phyloP scores from a whole-genome alignment of 2,888 invertebrate species.

The Xiphydria camelus region DNA sequence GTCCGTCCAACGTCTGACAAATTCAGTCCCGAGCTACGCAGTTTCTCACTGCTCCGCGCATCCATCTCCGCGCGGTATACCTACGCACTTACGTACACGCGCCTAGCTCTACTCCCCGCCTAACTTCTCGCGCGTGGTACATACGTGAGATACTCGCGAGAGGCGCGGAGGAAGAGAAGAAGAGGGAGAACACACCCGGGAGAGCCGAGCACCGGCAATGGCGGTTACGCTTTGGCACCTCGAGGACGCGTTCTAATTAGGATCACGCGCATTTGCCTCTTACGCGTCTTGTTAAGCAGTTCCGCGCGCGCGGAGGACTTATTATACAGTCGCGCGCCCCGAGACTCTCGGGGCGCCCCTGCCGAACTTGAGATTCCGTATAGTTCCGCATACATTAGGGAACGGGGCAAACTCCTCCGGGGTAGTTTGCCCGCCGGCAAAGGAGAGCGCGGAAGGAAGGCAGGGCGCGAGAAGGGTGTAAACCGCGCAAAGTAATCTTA shows the following conservation, averaged over 20 bases:
- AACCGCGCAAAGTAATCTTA: slow-evolving; percentile 59
- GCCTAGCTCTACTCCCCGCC: no score
- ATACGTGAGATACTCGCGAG: no score
- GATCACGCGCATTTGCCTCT: slow-evolving; percentile 54
- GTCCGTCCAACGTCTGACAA: no score
- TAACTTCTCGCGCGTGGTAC: no score
- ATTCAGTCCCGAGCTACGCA: no score
- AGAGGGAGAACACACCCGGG: no score
- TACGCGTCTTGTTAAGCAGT: slow-evolving; percentile 20
- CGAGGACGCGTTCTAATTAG: slow-evolving; percentile 54
- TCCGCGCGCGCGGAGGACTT: slow-evolving; percentile 4
- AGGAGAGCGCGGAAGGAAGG: slow-evolving; percentile 26
- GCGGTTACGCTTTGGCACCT: slow-evolving; percentile 40
- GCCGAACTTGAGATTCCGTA: slow-evolving; percentile 53
- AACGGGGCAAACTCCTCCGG: slow-evolving; percentile 49
- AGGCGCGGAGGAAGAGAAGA: no score
- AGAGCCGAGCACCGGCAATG: no score
- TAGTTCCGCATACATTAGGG: slow-evolving; percentile 57
- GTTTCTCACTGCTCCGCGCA: no score
- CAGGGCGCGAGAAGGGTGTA: slow-evolving; percentile 44
- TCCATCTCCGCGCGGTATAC: no score
- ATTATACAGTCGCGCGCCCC: neutral
- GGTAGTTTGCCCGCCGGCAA: slow-evolving; percentile 50
- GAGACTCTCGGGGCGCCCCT: slow-evolving; percentile 21
- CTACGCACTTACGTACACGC: no score